These are phyloP conservation scores for Lacanobia oleracea DNA, from an alignment of 2,888 invertebrate genomes.

Conservation along the genomic window DNA sequence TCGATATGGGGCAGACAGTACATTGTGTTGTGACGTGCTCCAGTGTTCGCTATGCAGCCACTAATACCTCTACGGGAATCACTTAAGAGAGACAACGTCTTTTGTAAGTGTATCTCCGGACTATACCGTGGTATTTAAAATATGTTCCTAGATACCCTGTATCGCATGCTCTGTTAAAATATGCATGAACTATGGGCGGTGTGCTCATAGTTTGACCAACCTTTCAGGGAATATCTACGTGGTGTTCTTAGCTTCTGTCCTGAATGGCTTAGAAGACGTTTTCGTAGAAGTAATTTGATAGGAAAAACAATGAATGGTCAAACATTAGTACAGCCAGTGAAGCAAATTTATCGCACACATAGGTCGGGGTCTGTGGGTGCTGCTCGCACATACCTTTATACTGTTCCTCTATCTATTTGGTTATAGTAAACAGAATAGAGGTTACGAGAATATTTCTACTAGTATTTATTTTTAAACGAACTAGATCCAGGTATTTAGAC, in stretches of 20 bases:
- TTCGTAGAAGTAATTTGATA: too few species aligned
- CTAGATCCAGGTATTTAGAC: not conserved
- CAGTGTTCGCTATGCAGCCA: constrained; percentile 42
- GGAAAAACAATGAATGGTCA: not conserved
- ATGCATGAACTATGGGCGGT: too few species aligned
- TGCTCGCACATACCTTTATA: not conserved
- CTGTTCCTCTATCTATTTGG: too few species aligned
- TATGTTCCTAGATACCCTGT: too few species aligned
- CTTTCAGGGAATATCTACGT: too few species aligned
- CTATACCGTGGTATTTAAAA: not conserved
- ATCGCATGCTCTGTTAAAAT: too few species aligned
- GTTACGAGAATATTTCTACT: not conserved
- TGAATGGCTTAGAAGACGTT: too few species aligned
- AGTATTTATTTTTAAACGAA: not conserved
- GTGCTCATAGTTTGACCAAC: too few species aligned
- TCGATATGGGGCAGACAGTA: constrained; percentile 76
- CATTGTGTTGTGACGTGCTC: constrained; percentile 68
- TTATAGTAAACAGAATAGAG: not conserved
- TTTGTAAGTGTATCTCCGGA: constrained; percentile 16
- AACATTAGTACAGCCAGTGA: not conserved
- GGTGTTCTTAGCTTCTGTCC: too few species aligned
- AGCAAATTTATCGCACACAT: not conserved
- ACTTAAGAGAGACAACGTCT: constrained; percentile 25
- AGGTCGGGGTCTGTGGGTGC: not conserved
- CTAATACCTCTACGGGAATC: constrained; percentile 35